Percentiles rank a stretch among this genome's conserved stretches.
Conservation (phyloP, 2,113 vertebrate species). For the Oreotrochilus melanogaster region DNA sequence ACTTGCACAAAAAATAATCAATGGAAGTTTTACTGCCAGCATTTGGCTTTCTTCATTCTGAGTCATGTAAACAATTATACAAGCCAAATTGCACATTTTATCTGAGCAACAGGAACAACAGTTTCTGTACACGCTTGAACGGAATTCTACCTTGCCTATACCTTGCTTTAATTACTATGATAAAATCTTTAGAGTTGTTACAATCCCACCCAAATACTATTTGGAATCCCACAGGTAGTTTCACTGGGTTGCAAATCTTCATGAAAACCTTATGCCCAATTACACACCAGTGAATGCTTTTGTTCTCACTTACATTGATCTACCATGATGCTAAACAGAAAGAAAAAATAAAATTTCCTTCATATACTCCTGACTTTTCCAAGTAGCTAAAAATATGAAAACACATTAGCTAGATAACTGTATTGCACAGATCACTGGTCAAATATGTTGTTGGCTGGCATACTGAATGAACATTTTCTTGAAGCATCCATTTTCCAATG, state of each 20-base stretch:
- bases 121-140: not conserved
- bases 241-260: not conserved
- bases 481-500: rapidly evolving
- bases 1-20: not conserved
- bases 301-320: not conserved
- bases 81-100: conserved; percentile 26
- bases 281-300: not conserved
- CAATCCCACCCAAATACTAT: not conserved
- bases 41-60: conserved; percentile 29
- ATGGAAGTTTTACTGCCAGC: not conserved
- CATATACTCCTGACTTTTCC: not conserved
- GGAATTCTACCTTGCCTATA: not conserved
- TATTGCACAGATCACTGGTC: not conserved
- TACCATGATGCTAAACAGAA: not conserved
- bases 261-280: conserved; percentile 8
- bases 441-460: not conserved
- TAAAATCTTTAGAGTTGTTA: conserved; percentile 42
- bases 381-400: not conserved
- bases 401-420: not conserved
- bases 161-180: conserved; percentile 53
- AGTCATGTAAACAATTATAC: conserved; percentile 26
- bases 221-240: not conserved
- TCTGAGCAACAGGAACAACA: not conserved
- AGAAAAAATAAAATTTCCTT: not conserved
- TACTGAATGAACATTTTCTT: not conserved